These are phyloP conservation scores for Liasis olivaceus DNA, from an alignment of 2,797 vertebrate genomes.

Conservation along the genomic window DNA sequence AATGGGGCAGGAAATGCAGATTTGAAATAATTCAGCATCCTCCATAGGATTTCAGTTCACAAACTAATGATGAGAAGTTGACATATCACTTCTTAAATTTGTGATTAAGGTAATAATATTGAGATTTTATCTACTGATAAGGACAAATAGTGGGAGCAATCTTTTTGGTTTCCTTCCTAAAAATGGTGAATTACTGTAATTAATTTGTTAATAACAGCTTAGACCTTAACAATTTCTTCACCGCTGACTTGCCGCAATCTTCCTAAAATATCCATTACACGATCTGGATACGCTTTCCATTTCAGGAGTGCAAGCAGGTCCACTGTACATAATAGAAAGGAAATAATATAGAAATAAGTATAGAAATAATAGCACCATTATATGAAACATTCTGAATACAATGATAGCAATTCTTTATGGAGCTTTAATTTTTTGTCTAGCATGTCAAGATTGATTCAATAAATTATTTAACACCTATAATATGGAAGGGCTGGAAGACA, in stretches of 20 bases:
- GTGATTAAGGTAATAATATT: not conserved
- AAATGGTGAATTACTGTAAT: not conserved
- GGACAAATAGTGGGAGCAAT: not conserved
- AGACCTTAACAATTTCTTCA: conserved; percentile 97
- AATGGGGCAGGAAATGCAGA: not conserved
- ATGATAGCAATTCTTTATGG: not conserved
- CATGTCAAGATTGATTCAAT: not conserved
- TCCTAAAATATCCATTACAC: conserved; percentile 95
- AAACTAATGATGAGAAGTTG: not conserved
- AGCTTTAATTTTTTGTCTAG: not conserved
- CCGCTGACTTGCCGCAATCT: conserved; percentile 93
- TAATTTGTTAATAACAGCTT: not conserved
- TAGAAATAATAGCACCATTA: not conserved
- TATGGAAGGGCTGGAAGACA: too few species aligned
- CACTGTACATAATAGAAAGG: conserved; percentile 74
- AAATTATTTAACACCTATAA: not conserved
- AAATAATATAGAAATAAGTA: not conserved
- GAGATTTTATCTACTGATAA: not conserved
- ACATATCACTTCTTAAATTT: not conserved
- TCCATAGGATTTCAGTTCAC: not conserved
- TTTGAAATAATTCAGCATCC: not conserved
- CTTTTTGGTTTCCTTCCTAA: not conserved
- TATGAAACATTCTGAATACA: not conserved
- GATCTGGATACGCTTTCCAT: conserved; percentile 97
- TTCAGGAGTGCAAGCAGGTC: conserved; percentile 97